Percentiles rank a stretch among this genome's conserved stretches.
Evolutionary conservation across 2,888 invertebrate species (phyloP).

Genomic region (Stictocephala bisonia): DNA sequence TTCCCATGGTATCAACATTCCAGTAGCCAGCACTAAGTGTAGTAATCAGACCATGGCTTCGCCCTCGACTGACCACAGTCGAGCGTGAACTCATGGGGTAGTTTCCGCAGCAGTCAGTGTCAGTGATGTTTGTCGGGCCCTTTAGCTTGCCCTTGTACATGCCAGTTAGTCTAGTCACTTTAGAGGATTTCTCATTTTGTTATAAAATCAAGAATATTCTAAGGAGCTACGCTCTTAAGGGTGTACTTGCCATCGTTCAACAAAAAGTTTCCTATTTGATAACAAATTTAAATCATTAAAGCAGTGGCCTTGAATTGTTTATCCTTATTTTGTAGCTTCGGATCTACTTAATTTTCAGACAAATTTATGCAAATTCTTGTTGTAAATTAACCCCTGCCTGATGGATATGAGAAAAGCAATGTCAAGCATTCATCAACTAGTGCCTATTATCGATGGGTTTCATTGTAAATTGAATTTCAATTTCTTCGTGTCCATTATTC

Average conservation of each 20-base stretch:
- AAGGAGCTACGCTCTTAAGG: constrained; percentile 8
- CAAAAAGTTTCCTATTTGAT: constrained; percentile 41
- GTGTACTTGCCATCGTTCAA: constrained; percentile 30
- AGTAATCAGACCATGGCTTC: constrained; percentile 27
- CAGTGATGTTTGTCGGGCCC: constrained; percentile 23
- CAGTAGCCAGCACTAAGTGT: constrained; percentile 35
- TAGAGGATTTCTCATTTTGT: constrained; percentile 34
- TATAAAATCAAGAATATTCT: neutral
- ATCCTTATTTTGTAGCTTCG: constrained; percentile 9
- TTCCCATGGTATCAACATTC: constrained; percentile 27
- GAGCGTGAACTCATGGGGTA: neutral
- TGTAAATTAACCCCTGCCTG: constrained; percentile 36
- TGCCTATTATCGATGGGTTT: constrained; percentile 56
- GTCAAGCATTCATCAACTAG: constrained; percentile 54
- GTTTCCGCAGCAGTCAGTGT: constrained; percentile 23
- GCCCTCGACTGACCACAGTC: neutral
- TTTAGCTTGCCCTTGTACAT: constrained; percentile 27
- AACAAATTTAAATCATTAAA: constrained; percentile 41
- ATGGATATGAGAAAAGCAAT: constrained; percentile 46
- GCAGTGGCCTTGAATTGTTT: constrained; percentile 48
- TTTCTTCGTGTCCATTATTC: constrained; percentile 51
- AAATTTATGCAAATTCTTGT: constrained; percentile 37
- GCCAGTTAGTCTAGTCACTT: constrained; percentile 48
- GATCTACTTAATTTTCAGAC: constrained; percentile 20
- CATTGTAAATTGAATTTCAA: constrained; percentile 50